A percentile compares a stretch with the other conserved stretches of the same genome.
phyloP scores from a whole-genome alignment of 2,113 vertebrate genomes.

The Forbesichthys agassizii region DNA sequence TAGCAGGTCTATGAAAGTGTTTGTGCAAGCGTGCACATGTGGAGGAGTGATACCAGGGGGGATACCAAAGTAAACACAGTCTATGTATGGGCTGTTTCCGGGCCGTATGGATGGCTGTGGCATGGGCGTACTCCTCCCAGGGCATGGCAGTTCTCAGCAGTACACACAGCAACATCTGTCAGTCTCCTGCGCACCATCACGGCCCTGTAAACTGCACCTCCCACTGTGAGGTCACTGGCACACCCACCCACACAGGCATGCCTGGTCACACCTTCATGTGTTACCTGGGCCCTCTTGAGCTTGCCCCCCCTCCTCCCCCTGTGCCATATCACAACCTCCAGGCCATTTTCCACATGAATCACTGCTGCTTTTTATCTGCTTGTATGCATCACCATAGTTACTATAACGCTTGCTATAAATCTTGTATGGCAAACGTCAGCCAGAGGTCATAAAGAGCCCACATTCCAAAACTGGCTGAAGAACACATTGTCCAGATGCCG shows the following conservation, averaged over 20 bases:
- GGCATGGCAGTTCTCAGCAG: conserved; percentile 28
- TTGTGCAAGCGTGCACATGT: conserved; percentile 2
- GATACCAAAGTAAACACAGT: conserved; percentile 34
- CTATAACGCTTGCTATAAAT: conserved; percentile 27
- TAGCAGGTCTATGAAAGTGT: conserved; percentile 13
- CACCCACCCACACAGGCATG: conserved; percentile 26
- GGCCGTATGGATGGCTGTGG: conserved; percentile 28
- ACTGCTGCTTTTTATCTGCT: conserved; percentile 30
- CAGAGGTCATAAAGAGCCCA: conserved; percentile 7
- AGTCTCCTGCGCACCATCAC: conserved; percentile 16
- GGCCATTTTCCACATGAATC: conserved; percentile 40
- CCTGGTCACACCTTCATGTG: conserved; percentile 49
- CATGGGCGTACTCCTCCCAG: conserved; percentile 37
- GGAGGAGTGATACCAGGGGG: not conserved
- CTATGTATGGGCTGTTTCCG: conserved; percentile 59
- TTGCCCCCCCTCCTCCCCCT: not conserved
- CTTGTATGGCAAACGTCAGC: conserved; percentile 11
- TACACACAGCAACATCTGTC: not conserved
- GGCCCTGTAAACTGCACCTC: conserved; percentile 36
- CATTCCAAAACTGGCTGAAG: conserved; percentile 15
- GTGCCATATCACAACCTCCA: conserved; percentile 37
- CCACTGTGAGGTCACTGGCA: conserved; percentile 48
- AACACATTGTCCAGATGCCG: conserved; percentile 49
- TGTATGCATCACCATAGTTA: conserved; percentile 31
- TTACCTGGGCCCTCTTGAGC: conserved; percentile 25